Percentiles rank a stretch among this genome's conserved stretches.
Conservation (phyloP, 2,113 vertebrate genomes). For the Xiphophorus couchianus region DNA sequence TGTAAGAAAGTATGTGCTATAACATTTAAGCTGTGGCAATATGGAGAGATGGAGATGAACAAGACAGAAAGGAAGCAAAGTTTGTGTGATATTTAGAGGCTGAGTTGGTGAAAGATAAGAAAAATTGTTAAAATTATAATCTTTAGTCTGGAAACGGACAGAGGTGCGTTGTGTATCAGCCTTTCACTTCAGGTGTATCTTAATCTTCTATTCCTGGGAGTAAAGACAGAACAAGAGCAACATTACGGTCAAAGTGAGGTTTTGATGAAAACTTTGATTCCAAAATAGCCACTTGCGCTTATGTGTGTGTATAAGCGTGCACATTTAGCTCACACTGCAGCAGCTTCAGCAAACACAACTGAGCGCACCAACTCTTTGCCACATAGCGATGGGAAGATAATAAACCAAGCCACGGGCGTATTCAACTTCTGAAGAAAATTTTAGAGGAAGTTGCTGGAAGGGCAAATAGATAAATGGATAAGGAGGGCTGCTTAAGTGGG, state of each 20-base stretch:
- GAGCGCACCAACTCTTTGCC: slow-evolving; percentile 51
- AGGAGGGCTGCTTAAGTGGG: slow-evolving; percentile 41
- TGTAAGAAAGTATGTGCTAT: not conserved
- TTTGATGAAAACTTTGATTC: slow-evolving; percentile 19
- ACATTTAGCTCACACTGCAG: not conserved
- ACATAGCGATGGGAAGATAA: slow-evolving; percentile 71
- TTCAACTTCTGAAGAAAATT: slow-evolving; percentile 78
- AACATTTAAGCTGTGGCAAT: not conserved
- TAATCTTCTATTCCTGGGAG: not conserved
- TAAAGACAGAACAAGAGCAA: not conserved
- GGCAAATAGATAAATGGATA: slow-evolving; percentile 73
- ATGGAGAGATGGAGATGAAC: slow-evolving; percentile 1
- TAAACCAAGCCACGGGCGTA: slow-evolving; percentile 67
- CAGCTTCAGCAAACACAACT: slow-evolving; percentile 32
- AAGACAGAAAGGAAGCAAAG: not conserved
- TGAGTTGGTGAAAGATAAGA: slow-evolving; percentile 13
- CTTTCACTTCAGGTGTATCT: not conserved
- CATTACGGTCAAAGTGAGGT: slow-evolving; percentile 15
- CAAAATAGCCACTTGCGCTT: slow-evolving; percentile 12
- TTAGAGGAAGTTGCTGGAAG: slow-evolving; percentile 71
- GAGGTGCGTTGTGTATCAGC: slow-evolving; percentile 18
- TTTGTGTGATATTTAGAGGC: slow-evolving; percentile 20
- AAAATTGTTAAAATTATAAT: slow-evolving; percentile 47
- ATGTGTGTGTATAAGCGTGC: not conserved
- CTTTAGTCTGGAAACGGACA: slow-evolving; percentile 47